Conservation (phyloP, 2,113 vertebrate species). For the Hipposideros armiger region DNA sequence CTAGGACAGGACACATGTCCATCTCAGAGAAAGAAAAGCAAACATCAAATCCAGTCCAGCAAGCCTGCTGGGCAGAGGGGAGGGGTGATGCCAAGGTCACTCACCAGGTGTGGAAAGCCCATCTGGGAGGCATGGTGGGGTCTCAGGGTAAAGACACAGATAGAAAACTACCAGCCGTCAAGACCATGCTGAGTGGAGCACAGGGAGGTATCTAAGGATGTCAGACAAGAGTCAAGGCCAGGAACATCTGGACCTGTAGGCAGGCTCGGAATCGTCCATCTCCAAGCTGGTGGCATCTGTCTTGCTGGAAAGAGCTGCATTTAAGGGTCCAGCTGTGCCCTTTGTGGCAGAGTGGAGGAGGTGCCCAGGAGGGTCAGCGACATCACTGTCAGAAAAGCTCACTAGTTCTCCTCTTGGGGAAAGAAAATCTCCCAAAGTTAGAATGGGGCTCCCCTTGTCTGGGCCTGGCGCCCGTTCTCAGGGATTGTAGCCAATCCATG, state of each 20-base stretch:
- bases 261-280: background rate
- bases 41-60: background rate
- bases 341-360: background rate
- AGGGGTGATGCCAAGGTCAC: slow-evolving; percentile 31
- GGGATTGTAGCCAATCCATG: background rate
- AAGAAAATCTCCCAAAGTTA: background rate
- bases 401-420: background rate
- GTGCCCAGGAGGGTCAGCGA: background rate
- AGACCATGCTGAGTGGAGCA: background rate
- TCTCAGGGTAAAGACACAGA: slow-evolving; percentile 27
- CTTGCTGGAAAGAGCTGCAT: background rate
- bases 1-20: background rate
- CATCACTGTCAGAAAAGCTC: background rate
- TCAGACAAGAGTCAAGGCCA: background rate
- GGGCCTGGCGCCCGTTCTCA: background rate
- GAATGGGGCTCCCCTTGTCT: background rate
- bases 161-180: background rate
- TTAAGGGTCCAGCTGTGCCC: background rate
- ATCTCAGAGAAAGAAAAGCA: background rate
- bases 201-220: background rate
- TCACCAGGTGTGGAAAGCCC: slow-evolving; percentile 37
- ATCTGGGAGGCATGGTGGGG: background rate
- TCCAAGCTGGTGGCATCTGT: background rate
- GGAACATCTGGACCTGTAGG: background rate
- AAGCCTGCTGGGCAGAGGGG: background rate